These are phyloP conservation scores for Trichogramma evanescens DNA, from an alignment of 2,888 invertebrate genomes.

Conservation along the genomic window DNA sequence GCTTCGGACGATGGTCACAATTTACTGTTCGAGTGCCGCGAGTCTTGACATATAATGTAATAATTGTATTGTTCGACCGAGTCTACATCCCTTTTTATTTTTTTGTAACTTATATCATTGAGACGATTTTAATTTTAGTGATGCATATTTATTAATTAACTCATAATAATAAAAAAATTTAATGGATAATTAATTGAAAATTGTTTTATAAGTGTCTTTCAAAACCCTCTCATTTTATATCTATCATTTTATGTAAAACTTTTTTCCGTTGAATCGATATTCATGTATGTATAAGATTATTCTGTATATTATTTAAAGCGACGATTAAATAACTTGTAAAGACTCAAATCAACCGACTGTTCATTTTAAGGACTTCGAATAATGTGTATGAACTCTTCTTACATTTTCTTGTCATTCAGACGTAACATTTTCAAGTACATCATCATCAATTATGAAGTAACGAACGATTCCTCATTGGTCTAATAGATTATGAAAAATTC, in stretches of 20 bases:
- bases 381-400: not conserved
- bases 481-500: too few relatives aligned
- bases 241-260: conserved; percentile 12
- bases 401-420: too few relatives aligned
- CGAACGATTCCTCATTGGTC: too few relatives aligned
- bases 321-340: conserved; percentile 21
- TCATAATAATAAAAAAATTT: conserved; percentile 7
- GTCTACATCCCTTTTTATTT: conserved; percentile 8
- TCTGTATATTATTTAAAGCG: not conserved
- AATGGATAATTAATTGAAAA: conserved; percentile 12
- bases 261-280: conserved; percentile 7
- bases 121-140: conserved; percentile 18
- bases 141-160: conserved; percentile 17
- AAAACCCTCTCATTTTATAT: conserved; percentile 2
- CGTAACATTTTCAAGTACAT: too few relatives aligned
- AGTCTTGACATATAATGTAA: conserved; percentile 13
- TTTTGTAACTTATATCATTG: conserved; percentile 13
- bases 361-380: conserved; percentile 10
- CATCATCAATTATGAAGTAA: too few relatives aligned
- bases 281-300: conserved; percentile 13
- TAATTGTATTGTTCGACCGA: conserved; percentile 11
- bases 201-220: conserved; percentile 17
- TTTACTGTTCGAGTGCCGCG: conserved; percentile 11
- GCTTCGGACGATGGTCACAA: conserved; percentile 11
- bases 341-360: conserved; percentile 14